phyloP scores from a whole-genome alignment of 2,113 vertebrate genomes.

The Myotis yumanensis region DNA sequence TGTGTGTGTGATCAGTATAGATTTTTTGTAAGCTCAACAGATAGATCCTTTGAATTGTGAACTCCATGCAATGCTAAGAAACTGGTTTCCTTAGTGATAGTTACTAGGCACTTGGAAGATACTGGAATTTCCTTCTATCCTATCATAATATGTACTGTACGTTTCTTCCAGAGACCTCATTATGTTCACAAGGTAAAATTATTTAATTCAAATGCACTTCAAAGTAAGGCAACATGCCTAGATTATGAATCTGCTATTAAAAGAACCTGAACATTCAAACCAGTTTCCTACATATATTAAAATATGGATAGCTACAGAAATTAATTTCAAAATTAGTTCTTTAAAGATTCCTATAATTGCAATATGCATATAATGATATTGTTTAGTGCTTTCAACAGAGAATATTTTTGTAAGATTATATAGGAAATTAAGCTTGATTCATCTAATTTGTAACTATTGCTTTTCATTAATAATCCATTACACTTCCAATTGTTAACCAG shows the following conservation, averaged over 20 bases:
- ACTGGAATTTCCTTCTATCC: constrained; percentile 7
- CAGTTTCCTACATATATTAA: constrained; percentile 24
- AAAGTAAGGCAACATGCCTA: background rate
- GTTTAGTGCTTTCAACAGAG: constrained; percentile 4
- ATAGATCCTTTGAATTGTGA: background rate
- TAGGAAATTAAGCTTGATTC: constrained; percentile 7
- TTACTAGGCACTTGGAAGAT: constrained; percentile 53
- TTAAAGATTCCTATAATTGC: background rate
- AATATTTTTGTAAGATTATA: constrained; percentile 19
- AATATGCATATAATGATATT: background rate
- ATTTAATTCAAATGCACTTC: constrained; percentile 21
- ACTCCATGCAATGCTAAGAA: background rate
- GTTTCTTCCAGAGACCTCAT: background rate
- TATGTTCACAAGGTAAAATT: constrained; percentile 30
- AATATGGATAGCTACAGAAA: background rate
- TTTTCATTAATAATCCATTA: constrained; percentile 4
- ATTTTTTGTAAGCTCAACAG: background rate
- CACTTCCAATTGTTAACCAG: background rate
- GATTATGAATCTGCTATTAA: constrained; percentile 9
- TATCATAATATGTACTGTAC: background rate
- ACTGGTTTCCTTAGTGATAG: background rate
- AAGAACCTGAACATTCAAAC: background rate
- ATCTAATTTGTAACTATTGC: background rate
- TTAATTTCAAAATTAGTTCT: background rate
- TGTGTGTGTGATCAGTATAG: background rate